Evolutionary conservation across 2,888 invertebrate genomes (phyloP), one percentile per base, ranked within the genome.

Genomic region (Eristalis arbustorum): DNA sequence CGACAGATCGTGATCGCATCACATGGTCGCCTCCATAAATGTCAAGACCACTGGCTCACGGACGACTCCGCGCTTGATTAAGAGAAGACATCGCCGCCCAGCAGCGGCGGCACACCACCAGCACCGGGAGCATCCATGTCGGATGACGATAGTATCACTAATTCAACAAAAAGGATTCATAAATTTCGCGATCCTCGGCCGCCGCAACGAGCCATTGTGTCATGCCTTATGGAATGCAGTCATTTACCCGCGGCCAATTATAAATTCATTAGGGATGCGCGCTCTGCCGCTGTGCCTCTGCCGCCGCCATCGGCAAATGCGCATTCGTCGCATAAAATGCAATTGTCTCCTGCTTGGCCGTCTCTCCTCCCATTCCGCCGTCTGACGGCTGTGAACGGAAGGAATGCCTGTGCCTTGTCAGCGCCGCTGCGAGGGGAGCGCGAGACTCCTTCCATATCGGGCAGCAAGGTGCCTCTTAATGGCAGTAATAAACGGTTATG

Each of bases 221-320:
- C 78, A 87, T 83, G 78, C 75, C 83, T 75, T 87, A 83, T 83
- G 82, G 82, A 87, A 87, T 87, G 87, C 83, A 83, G 87, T 83
- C 83, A 87, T 87, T 83, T 87, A 87, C 83, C 72, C 63, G 42
- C 34, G 79, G 87, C 87, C 87, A 87, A 87, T 87, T 87, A 87
- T 87, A 83, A 87, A 87, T 87, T 87, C 87, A 87, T 87, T 83
- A 87, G 75, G 83, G 87, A 87, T 87, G 87, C 64, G 87, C 87
- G 72, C 67, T 59, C 57, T 75, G 81, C 76, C 49, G 76, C 31
- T 75, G 79, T 66, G 69, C 59, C 72, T 67, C 69, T 68, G 73
- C 64, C 69, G 71, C 78, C 25, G 25, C 25, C 25, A 3, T n/a
- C 64, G 69, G 42, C 73, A 79, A 81, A 76, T 79, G 75, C 80